phyloP scores from a whole-genome alignment of 30 jellyfish, hydroid and myxozoan species.

The Catostylus mosaicus region DNA sequence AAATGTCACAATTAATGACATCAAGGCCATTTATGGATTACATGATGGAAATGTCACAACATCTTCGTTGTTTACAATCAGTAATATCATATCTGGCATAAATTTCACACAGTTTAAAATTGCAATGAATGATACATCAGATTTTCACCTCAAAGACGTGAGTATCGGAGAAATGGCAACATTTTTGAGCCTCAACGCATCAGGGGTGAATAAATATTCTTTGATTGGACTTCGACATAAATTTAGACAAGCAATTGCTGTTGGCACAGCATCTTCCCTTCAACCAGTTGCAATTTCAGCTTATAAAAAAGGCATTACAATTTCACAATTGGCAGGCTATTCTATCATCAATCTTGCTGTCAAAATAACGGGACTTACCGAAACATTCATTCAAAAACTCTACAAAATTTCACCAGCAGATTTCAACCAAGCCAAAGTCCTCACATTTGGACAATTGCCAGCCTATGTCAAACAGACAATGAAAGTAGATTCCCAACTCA shows the following conservation, averaged over 20 bases:
- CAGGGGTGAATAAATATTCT: background rate
- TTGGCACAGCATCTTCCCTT: background rate
- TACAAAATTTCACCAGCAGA: background rate
- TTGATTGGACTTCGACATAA: background rate
- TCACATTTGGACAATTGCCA: constrained; percentile 8
- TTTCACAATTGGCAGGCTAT: background rate
- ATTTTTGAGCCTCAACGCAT: background rate
- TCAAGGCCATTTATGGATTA: background rate
- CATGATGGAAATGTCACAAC: no score
- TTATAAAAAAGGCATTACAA: constrained; percentile 3
- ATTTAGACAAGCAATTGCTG: background rate
- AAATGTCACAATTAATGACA: background rate
- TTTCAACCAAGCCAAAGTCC: background rate
- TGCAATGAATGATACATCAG: constrained; percentile 5
- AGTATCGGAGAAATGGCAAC: constrained; percentile 4
- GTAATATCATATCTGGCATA: constrained; percentile 8
- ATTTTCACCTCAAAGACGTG: background rate
- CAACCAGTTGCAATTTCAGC: constrained; percentile 36
- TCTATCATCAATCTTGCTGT: constrained; percentile 17
- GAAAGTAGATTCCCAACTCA: background rate
- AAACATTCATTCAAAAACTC: background rate
- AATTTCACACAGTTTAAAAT: background rate
- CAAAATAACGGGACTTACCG: constrained; percentile 9
- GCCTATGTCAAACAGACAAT: constrained; percentile 17
- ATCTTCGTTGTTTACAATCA: background rate